phyloP scores from a whole-genome alignment of 2,797 vertebrate species.

The Lerista edwardsae region DNA sequence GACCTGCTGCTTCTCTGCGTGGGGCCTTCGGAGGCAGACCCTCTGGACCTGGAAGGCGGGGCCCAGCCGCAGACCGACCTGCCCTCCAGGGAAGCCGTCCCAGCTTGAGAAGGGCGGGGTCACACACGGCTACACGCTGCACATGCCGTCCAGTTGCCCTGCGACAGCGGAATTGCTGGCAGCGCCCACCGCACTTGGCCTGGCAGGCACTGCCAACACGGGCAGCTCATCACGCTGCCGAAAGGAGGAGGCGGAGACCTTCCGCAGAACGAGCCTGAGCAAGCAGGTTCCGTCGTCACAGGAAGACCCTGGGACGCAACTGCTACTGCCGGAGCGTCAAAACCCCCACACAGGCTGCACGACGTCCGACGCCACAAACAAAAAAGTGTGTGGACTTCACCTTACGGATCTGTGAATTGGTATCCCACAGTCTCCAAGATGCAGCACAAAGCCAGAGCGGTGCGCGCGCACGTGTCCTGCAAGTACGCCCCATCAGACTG shows the following conservation, averaged over 20 bases:
- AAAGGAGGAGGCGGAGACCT: background rate
- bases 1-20: no score
- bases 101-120: background rate
- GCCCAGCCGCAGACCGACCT: no score
- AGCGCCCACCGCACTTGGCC: background rate
- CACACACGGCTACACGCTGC: background rate
- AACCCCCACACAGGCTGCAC: no score
- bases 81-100: no score
- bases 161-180: background rate
- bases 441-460: no score
- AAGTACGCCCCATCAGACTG: no score
- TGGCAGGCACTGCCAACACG: background rate
- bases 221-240: background rate
- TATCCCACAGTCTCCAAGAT: no score
- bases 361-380: no score
- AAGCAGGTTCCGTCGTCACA: background rate
- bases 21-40: no score
- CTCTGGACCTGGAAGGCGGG: no score
- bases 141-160: background rate
- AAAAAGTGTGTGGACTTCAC: background rate
- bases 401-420: no score
- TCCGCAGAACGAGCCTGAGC: background rate
- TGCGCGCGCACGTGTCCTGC: no score
- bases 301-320: background rate
- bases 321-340: background rate